Base-by-base conservation (phyloP, 2,797 vertebrate species). In the Yasuhikotakia modesta region DNA sequence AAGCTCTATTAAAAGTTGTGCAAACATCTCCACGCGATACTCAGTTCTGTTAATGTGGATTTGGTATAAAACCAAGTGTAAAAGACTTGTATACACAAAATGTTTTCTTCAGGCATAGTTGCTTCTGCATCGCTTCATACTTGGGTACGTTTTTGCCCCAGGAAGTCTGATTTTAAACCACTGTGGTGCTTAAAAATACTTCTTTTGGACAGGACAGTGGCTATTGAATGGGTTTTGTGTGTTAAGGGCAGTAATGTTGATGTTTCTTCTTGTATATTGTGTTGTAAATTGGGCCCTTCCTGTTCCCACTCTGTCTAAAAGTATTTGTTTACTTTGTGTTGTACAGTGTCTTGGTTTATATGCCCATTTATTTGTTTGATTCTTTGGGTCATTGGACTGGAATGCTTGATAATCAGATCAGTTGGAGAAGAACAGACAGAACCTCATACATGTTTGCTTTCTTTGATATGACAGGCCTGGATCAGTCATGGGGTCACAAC, bases 1-100 rank as follows among this genome's bases (percentile, higher is more conserved):
- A 43, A 0, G 32, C 52, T 81, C 63, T 77, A 77, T 76, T 81
- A 53, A 71, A 72, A 81, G 61, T 71, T 77, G 48, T 64, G 13
- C 61, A 67, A 60, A 67, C 73, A 77, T 24, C 21, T 61, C 53
- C 12, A 65, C 55, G 43, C 7, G 1, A 48, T 63, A 35, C 27
- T 52, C 17, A 1, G 50, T 65, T 69, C 64, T 6, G 1, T 69
- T 70, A 58, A 57, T 79, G 78, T 80, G 65, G 64, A 5, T 27
- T 61, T 43, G 32, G 63, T 39, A 19, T 24, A 65, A 75, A 75
- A 75, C 16, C 7, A 57, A 61, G 65, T 53, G 48, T 75, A 17
- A 64, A 70, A 55, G 57, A 30, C 22, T 70, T 80, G n/a, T n/a
- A n/a, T n/a, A n/a, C 65, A 75, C n/a, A 63, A 13, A 53, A n/a